A percentile compares a stretch with the other conserved stretches of the same genome.
phyloP scores from a whole-genome alignment of 2,797 vertebrate genomes.

The Pristis pectinata region DNA sequence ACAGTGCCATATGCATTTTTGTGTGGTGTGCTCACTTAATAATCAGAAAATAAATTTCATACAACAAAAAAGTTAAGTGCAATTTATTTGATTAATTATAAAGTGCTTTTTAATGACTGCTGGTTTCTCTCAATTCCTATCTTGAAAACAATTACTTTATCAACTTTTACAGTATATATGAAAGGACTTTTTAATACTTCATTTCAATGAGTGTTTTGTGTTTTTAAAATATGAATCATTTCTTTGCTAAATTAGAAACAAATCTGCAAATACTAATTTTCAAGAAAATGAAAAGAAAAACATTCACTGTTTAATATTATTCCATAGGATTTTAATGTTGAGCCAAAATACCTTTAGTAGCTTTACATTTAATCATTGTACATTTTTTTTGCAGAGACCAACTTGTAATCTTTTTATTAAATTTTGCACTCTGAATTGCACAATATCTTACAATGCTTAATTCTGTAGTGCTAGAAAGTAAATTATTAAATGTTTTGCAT shows the following conservation, averaged over 20 bases:
- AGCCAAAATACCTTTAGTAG: background rate
- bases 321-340: background rate
- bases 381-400: background rate
- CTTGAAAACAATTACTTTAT: background rate
- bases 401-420: background rate
- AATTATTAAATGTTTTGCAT: conserved; percentile 25
- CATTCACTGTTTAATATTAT: background rate
- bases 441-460: background rate
- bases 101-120: background rate
- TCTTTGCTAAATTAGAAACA: background rate
- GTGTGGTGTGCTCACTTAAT: background rate
- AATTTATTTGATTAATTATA: background rate
- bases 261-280: background rate
- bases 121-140: background rate
- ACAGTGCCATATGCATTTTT: background rate
- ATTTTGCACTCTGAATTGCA: background rate
- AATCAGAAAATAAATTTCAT: background rate
- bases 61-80: background rate
- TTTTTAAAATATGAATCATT: background rate
- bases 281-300: background rate
- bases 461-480: background rate
- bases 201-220: background rate
- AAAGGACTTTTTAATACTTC: background rate
- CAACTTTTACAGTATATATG: background rate
- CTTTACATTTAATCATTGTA: background rate